A percentile compares a stretch with the other conserved stretches of the same genome.
Conservation (phyloP, 2,888 invertebrate species). For the Deilephila porcellus region DNA sequence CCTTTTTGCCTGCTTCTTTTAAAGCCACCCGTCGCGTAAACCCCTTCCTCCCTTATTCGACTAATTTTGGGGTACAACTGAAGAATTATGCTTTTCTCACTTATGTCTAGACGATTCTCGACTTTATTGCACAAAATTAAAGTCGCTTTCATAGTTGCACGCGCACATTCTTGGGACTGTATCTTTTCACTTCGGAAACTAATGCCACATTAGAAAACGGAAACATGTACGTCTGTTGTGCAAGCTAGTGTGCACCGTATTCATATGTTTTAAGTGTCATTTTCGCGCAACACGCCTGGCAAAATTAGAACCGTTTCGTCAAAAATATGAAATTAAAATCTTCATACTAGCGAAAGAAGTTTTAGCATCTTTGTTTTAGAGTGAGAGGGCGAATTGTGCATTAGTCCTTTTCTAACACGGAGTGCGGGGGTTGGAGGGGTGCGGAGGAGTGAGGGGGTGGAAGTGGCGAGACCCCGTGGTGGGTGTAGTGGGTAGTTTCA, state of each 20-base stretch:
- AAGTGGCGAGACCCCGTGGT: slow-evolving; percentile 53
- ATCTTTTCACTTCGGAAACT: slow-evolving; percentile 85
- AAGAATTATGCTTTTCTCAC: slow-evolving; percentile 83
- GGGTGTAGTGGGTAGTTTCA: slow-evolving; percentile 78
- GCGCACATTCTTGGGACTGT: slow-evolving; percentile 81
- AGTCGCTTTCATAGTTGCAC: slow-evolving; percentile 52
- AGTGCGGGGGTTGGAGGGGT: slow-evolving; percentile 55
- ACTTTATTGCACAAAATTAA: slow-evolving; percentile 56
- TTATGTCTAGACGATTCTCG: slow-evolving; percentile 52
- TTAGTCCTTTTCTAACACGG: slow-evolving; percentile 78
- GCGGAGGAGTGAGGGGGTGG: slow-evolving; percentile 61
- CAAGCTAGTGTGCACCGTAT: slow-evolving; percentile 46
- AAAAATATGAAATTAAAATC: slow-evolving; percentile 86
- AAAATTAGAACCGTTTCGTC: slow-evolving; percentile 84
- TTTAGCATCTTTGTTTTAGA: slow-evolving; percentile 86
- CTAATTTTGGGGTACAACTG: slow-evolving; percentile 85
- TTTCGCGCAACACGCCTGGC: slow-evolving; percentile 42
- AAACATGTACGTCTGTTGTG: slow-evolving; percentile 66
- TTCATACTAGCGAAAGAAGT: slow-evolving; percentile 85
- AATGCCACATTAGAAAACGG: slow-evolving; percentile 83
- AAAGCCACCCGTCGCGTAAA: slow-evolving; percentile 84
- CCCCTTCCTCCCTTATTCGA: slow-evolving; percentile 84
- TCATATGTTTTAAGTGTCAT: slow-evolving; percentile 40
- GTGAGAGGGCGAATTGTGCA: slow-evolving; percentile 78
- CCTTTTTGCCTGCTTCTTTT: slow-evolving; percentile 85